Percentiles rank a stretch among this genome's conserved stretches.
These are phyloP conservation scores for Drosophila mettleri DNA, from an alignment of 2,888 invertebrate genomes.

Conservation along the genomic window DNA sequence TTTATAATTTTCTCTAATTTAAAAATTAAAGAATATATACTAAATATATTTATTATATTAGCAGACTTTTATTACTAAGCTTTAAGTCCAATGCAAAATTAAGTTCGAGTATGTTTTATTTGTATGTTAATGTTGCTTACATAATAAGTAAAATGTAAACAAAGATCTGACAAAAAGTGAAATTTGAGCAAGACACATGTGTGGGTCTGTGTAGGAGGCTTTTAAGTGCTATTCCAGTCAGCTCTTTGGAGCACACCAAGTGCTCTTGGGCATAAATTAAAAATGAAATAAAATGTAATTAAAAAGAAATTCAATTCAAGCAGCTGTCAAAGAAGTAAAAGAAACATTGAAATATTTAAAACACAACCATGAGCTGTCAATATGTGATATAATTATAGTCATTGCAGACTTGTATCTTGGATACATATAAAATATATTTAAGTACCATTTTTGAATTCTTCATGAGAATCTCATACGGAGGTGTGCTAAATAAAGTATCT, in stretches of 20 bases:
- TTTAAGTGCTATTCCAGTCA: constrained; percentile 1
- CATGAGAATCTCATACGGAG: not conserved
- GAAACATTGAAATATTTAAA: constrained; percentile 5
- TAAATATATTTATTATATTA: not conserved
- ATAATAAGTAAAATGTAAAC: constrained; percentile 41
- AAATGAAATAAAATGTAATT: constrained; percentile 40
- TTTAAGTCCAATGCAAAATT: not conserved
- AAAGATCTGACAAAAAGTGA: constrained; percentile 51
- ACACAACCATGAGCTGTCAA: constrained; percentile 1
- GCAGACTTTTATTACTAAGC: not conserved
- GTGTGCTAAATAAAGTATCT: not conserved
- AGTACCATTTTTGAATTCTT: no score
- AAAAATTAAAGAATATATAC: no score
- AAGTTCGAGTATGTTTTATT: constrained; percentile 20
- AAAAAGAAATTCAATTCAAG: constrained; percentile 31
- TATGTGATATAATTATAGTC: not conserved
- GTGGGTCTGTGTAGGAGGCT: constrained; percentile 7
- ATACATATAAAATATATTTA: not conserved
- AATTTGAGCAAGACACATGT: constrained; percentile 35
- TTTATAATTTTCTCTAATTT: not conserved
- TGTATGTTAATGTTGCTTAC: constrained; percentile 26
- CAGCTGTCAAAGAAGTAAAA: constrained; percentile 29
- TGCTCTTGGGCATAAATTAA: constrained; percentile 37
- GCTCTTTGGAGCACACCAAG: constrained; percentile 33
- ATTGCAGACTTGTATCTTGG: not conserved